phyloP scores from a whole-genome alignment of 92 coral and sea anemone genomes.

The Meandrina meandrites region DNA sequence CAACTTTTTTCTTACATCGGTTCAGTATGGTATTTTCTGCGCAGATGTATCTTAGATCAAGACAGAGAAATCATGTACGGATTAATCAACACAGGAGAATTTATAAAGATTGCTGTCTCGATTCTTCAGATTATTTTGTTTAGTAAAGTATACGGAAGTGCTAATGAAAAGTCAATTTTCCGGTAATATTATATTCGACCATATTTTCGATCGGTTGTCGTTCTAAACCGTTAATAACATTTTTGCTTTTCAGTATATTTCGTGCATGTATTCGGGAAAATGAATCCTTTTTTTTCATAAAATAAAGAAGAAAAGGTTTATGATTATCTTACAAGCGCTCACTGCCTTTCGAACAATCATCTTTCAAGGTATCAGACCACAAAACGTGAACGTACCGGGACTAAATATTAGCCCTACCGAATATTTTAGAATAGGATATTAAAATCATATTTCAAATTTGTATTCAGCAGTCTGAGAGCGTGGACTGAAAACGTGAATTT shows the following conservation, averaged over 20 bases:
- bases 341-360: not conserved
- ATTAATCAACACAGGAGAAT: not conserved
- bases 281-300: no score
- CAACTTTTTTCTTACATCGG: not conserved
- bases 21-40: not conserved
- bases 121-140: no score
- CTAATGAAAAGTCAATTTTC: not conserved
- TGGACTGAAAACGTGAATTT: not conserved
- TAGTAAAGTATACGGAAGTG: not conserved
- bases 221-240: not conserved
- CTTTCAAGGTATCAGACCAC: not conserved
- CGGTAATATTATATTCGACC: not conserved
- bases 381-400: not conserved
- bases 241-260: not conserved
- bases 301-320: not conserved
- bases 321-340: not conserved
- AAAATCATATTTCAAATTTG: not conserved
- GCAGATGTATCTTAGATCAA: not conserved
- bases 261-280: no score
- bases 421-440: not conserved
- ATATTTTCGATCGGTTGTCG: not conserved
- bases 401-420: not conserved
- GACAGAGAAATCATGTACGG: not conserved
- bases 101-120: no score
- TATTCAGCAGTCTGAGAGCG: not conserved